Evolutionary conservation across 2,113 vertebrate species (phyloP).

Genomic region (Acrocephalus arundinaceus): DNA sequence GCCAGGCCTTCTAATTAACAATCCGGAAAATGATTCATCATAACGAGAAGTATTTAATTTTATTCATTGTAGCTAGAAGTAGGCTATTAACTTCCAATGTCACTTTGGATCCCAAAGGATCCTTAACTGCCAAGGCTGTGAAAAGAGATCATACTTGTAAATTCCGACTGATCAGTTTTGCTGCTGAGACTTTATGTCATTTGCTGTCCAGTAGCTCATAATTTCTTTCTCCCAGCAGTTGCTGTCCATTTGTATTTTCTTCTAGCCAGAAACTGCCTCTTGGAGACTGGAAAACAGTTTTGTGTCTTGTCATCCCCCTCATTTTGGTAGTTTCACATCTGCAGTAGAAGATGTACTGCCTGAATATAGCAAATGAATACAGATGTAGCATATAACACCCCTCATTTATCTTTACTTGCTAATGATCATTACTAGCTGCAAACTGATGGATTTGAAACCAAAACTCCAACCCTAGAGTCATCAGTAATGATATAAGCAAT

Average conservation of each 20-base stretch:
- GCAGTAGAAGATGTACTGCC: background rate
- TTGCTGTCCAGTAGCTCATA: background rate
- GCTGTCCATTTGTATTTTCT: background rate
- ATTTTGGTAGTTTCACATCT: background rate
- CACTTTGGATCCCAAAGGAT: background rate
- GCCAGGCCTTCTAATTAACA: background rate
- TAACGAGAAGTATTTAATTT: background rate
- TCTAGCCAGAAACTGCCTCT: background rate
- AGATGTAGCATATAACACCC: background rate
- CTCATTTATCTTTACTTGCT: conserved; percentile 12
- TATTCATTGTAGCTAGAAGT: background rate
- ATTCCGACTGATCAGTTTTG: background rate
- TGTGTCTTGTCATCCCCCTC: background rate
- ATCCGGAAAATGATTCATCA: background rate
- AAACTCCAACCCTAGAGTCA: background rate
- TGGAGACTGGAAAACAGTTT: background rate
- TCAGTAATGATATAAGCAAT: background rate
- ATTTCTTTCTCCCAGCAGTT: background rate
- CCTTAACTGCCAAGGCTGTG: background rate
- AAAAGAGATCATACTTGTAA: background rate
- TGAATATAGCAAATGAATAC: background rate
- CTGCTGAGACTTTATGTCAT: background rate
- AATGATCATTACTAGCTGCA: background rate
- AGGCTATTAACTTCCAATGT: conserved; percentile 25
- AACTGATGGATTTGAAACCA: conserved; percentile 17